Percentiles rank a stretch among this genome's conserved stretches.
Conservation (phyloP, 2,113 vertebrate genomes). For the Eleginops maclovinus region DNA sequence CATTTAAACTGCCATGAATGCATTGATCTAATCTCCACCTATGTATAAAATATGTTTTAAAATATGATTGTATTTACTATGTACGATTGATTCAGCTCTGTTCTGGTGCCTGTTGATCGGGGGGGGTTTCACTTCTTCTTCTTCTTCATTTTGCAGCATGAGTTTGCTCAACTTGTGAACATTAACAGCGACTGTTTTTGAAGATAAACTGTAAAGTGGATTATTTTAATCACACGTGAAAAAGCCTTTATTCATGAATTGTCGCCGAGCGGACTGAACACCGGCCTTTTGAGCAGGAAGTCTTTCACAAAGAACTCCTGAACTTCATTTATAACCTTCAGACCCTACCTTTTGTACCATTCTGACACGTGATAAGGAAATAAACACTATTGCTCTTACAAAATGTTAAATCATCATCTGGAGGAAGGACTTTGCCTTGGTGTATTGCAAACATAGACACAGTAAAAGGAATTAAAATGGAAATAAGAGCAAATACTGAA, state of each 20-base stretch:
- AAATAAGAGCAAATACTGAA: too few species aligned
- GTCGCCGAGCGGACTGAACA: conserved; percentile 59
- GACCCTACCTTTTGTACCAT: conserved; percentile 71
- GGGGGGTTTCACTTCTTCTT: conserved; percentile 13
- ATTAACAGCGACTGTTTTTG: conserved; percentile 7
- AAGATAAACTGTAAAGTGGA: conserved; percentile 15
- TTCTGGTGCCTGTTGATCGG: conserved; percentile 57
- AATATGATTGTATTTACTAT: conserved; percentile 54
- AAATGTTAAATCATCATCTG: neutral
- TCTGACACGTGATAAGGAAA: conserved; percentile 70
- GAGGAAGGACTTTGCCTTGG: too few species aligned
- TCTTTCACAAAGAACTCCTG: conserved; percentile 52
- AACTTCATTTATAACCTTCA: conserved; percentile 61
- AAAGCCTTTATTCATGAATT: conserved; percentile 50
- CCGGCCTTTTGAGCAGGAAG: conserved; percentile 57
- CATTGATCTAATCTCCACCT: conserved; percentile 20
- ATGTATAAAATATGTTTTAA: conserved; percentile 25
- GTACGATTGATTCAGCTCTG: conserved; percentile 25
- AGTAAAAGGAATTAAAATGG: too few species aligned
- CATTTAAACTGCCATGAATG: conserved; percentile 55
- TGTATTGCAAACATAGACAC: too few species aligned
- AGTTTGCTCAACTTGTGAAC: conserved; percentile 38
- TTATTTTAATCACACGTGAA: conserved; percentile 16
- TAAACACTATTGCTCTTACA: conserved; percentile 44
- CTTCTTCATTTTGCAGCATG: conserved; percentile 23